A percentile compares a stretch with the other conserved stretches of the same genome.
These are phyloP conservation scores for Portunus trituberculatus DNA, from an alignment of 1,140 invertebrate species.

Conservation along the genomic window DNA sequence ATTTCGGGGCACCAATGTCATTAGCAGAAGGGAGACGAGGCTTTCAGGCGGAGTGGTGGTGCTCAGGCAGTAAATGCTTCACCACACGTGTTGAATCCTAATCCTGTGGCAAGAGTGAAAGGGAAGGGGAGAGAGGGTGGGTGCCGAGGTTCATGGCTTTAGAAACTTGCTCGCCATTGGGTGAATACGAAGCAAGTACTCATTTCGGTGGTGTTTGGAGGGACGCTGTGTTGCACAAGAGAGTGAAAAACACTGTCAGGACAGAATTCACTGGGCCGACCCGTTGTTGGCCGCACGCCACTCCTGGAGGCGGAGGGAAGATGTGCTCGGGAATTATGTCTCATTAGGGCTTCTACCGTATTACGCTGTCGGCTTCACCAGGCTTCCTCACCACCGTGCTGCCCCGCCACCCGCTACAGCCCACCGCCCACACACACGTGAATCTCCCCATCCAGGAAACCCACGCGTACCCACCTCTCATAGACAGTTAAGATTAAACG, in stretches of 20 bases:
- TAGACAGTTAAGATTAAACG: background rate
- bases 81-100: background rate
- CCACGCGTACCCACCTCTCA: background rate
- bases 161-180: background rate
- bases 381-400: background rate
- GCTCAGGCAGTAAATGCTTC: constrained; percentile 1
- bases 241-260: background rate
- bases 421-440: background rate
- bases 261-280: background rate
- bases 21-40: background rate
- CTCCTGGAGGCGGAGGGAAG: constrained; percentile 21
- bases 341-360: constrained; percentile 64
- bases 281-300: background rate
- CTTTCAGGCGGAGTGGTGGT: background rate
- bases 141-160: background rate
- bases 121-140: background rate
- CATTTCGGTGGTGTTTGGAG: background rate
- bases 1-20: background rate
- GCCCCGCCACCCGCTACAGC: background rate
- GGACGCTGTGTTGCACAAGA: background rate
- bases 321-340: constrained; percentile 33
- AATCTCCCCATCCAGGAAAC: background rate
- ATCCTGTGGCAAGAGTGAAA: background rate
- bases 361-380: constrained; percentile 42
- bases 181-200: background rate